Evolutionary conservation across 2,888 invertebrate genomes (phyloP), one percentile per base, ranked within the genome.

Genomic region (Epirrita christyi): DNA sequence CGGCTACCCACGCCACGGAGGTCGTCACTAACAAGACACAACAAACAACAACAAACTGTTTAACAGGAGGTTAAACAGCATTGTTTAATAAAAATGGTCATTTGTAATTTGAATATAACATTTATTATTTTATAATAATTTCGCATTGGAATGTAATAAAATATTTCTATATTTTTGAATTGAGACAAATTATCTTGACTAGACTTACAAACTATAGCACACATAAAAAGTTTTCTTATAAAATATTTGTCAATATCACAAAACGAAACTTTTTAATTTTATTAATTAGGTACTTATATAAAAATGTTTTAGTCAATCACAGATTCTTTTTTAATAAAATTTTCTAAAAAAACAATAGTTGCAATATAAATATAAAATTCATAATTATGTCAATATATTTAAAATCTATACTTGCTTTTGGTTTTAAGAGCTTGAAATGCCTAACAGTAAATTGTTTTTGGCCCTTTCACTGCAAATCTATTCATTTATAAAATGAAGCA

Each of bases 141-240:
- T 7, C 32, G 8, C n/a, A n/a, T n/a, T n/a, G n/a, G n/a, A 29
- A 29, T 1, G 28, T 29, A 8, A 29, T 29, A 29, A 29, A 29
- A 29, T 11, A 36, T 9, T 27, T 41, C 14, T 6, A 0, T 40
- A 14, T 27, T 43, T 5, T 27, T 28, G 8, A 28, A n/a, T 28
- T 43, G 2, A n/a, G 2, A 43, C 10, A 28, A n/a, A 51, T 41
- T 43, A 7, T 37, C 49, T 46, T 53, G 49, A 54, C 58, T 59
- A 59, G 59, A 59, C 59, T 59, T 59, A 54, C 14, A 41, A 53
- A 50, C 45, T 59, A 58, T 15, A 41, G 36, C 36, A 53, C 36
- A 52, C 10, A 27, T 29, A 34, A 44, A 29, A 36, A 9, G 10
- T 11, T 29, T 32, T 13, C 9, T 38, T 28, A 37, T 32, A 43